Evolutionary conservation across 1,140 invertebrate species (phyloP).

Genomic region (Bombus polaris): DNA sequence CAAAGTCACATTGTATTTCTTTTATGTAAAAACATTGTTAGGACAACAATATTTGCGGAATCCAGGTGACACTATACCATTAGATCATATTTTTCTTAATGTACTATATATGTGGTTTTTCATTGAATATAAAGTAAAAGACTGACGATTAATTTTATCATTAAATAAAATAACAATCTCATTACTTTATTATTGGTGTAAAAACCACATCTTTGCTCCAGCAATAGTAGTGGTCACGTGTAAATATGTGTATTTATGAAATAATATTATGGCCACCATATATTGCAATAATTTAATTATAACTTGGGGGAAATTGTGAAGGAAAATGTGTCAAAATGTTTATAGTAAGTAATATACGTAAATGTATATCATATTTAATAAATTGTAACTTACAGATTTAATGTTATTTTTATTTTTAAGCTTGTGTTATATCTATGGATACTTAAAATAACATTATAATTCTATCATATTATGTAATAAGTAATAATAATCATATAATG

Average conservation of each 20-base stretch:
- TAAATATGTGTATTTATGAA: slow-evolving; percentile 67
- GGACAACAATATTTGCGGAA: neutral
- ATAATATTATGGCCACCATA: slow-evolving; percentile 45
- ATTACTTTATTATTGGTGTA: slow-evolving; percentile 14
- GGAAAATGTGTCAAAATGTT: slow-evolving; percentile 56
- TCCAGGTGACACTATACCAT: neutral
- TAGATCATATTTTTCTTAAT: neutral
- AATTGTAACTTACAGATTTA: slow-evolving; percentile 38
- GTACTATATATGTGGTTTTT: slow-evolving; percentile 41
- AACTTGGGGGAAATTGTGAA: slow-evolving; percentile 24
- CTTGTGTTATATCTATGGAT: neutral
- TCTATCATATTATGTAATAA: neutral
- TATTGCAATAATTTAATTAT: slow-evolving; percentile 36
- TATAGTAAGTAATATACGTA: slow-evolving; percentile 57
- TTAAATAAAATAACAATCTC: neutral
- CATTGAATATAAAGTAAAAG: slow-evolving; percentile 7
- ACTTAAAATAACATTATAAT: neutral
- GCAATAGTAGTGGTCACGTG: slow-evolving; percentile 41
- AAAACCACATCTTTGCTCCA: slow-evolving; percentile 11
- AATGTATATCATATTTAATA: slow-evolving; percentile 54
- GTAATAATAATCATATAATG: neutral
- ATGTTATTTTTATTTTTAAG: neutral
- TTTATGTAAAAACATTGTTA: neutral
- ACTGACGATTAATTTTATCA: slow-evolving; percentile 11
- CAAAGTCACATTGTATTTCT: slow-evolving; percentile 14